Conservation (phyloP, 2,888 invertebrate genomes). For the Achlya flavicornis region DNA sequence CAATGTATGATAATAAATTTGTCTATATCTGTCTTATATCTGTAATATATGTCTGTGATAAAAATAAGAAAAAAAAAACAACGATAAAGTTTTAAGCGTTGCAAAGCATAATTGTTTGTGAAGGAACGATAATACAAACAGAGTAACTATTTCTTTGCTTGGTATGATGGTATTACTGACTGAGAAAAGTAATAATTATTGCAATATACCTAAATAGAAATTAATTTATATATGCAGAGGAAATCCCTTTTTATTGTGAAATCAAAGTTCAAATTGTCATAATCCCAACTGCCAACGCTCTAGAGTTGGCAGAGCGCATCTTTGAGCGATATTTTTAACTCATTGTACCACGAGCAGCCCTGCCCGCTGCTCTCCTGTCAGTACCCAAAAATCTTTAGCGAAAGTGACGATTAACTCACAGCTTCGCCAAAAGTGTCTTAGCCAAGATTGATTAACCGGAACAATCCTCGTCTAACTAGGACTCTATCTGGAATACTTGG, state of each 20-base stretch:
- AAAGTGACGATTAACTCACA: slow-evolving; percentile 70
- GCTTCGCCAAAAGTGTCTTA: slow-evolving; percentile 46
- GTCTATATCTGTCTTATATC: neutral
- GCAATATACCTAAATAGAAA: too few relatives aligned
- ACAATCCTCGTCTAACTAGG: slow-evolving; percentile 28
- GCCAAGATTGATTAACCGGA: slow-evolving; percentile 36
- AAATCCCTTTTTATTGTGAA: slow-evolving; percentile 51
- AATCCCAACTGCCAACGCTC: slow-evolving; percentile 64
- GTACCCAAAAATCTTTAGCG: slow-evolving; percentile 65
- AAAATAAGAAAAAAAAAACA: neutral
- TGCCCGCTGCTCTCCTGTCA: slow-evolving; percentile 74
- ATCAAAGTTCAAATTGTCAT: slow-evolving; percentile 77
- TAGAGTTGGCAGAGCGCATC: slow-evolving; percentile 81
- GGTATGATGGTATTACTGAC: neutral
- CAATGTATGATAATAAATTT: neutral
- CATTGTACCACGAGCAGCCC: slow-evolving; percentile 78
- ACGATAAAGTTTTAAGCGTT: neutral
- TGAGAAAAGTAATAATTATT: neutral
- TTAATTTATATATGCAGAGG: neutral
- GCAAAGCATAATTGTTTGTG: neutral
- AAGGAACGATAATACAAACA: neutral
- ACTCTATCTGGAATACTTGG: slow-evolving; percentile 18
- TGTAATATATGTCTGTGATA: neutral
- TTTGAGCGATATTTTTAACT: slow-evolving; percentile 83
- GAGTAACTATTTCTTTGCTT: neutral